Conservation (phyloP, 2,797 vertebrate genomes). For the Ctenopoma kingsleyae region DNA sequence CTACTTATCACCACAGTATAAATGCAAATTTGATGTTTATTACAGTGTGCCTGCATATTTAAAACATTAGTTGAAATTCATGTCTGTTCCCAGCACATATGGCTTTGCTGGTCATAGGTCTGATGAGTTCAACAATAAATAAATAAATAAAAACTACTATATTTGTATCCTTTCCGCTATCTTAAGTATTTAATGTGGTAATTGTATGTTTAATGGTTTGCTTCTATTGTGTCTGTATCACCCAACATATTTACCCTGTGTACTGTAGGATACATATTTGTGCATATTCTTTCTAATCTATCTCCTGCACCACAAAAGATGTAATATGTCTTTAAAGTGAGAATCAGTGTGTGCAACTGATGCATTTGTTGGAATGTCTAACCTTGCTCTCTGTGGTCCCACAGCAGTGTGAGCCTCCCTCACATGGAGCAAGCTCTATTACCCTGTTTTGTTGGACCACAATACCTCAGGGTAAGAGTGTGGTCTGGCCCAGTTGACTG, state of each 20-base stretch:
- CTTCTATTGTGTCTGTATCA: conserved; percentile 13
- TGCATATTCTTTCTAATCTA: conserved; percentile 28
- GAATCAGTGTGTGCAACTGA: conserved; percentile 34
- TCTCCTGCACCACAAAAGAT: conserved; percentile 40
- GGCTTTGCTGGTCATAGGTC: conserved; percentile 24
- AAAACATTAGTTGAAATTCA: conserved; percentile 71
- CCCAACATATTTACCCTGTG: conserved; percentile 20
- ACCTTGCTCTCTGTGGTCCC: conserved; percentile 60
- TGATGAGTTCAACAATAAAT: conserved; percentile 2
- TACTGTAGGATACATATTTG: conserved; percentile 13
- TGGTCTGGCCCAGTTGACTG: conserved; percentile 77
- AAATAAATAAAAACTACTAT: conserved; percentile 1
- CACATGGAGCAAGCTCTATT: conserved; percentile 60
- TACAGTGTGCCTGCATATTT: conserved; percentile 68
- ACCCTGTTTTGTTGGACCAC: conserved; percentile 69
- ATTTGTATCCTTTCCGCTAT: conserved; percentile 26
- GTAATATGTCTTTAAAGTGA: conserved; percentile 46
- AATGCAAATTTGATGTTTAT: conserved; percentile 79
- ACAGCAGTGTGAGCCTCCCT: conserved; percentile 54
- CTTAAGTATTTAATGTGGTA: conserved; percentile 41
- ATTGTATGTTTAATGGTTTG: conserved; percentile 23
- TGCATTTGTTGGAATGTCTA: conserved; percentile 51
- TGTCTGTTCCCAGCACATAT: conserved; percentile 39
- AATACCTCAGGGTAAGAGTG: conserved; percentile 67
- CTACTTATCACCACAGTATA: conserved; percentile 76